Conservation (phyloP, 1,140 invertebrate species). For the Macrocentrus cingulum region DNA sequence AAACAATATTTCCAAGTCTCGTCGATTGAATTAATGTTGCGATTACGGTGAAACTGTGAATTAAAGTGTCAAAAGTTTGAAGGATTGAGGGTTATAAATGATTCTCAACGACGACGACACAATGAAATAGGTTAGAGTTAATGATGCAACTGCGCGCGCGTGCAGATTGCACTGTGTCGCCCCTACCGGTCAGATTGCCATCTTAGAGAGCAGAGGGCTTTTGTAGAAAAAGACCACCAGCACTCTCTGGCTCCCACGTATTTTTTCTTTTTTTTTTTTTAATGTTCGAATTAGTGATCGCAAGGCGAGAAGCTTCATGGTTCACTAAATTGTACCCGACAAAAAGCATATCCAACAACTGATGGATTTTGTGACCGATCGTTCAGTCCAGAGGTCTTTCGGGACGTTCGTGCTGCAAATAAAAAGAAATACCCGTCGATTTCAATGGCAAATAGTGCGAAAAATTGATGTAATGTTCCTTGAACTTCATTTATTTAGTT, state of each 20-base stretch:
- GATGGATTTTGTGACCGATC: background rate
- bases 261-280: background rate
- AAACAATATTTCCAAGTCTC: conserved; percentile 5
- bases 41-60: conserved; percentile 23
- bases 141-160: background rate
- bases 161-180: too few species aligned
- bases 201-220: background rate
- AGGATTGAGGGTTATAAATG: conserved; percentile 25
- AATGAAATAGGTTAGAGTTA: too few species aligned
- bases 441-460: conserved; percentile 5
- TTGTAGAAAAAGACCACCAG: conserved; percentile 11
- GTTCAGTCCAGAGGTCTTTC: background rate
- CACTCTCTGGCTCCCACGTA: conserved; percentile 5
- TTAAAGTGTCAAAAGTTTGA: conserved; percentile 23
- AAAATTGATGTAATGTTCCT: background rate
- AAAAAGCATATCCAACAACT: conserved; percentile 26
- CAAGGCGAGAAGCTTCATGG: conserved; percentile 29
- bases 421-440: background rate
- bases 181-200: background rate
- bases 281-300: conserved; percentile 30
- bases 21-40: conserved; percentile 29
- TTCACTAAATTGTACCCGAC: conserved; percentile 20
- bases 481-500: too few species aligned
- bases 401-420: conserved; percentile 8
- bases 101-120: conserved; percentile 2